A percentile compares a stretch with the other conserved stretches of the same genome.
Conservation (phyloP, 2,888 invertebrate species). For the Ectemnius lituratus region DNA sequence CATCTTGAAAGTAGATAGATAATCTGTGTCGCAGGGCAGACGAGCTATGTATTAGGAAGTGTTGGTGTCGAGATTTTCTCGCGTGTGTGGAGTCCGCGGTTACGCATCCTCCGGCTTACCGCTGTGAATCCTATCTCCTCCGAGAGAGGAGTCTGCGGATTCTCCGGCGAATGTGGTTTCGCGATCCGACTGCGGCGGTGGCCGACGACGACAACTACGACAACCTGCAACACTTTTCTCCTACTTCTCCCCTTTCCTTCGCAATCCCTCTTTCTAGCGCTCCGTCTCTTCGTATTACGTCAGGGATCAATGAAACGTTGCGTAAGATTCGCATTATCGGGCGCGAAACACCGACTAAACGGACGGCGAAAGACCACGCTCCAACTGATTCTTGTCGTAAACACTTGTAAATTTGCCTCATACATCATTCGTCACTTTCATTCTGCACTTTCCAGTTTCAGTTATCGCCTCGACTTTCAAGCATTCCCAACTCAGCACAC, state of each 20-base stretch:
- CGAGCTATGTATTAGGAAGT: too few relatives aligned
- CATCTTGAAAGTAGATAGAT: background rate
- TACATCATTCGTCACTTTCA: too few relatives aligned
- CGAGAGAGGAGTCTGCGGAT: background rate
- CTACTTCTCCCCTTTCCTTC: background rate
- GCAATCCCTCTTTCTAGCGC: background rate
- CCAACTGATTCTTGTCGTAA: too few relatives aligned
- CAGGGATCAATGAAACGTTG: constrained; percentile 63
- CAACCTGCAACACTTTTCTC: background rate
- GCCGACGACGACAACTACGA: too few relatives aligned
- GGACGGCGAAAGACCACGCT: too few relatives aligned
- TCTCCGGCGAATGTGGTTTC: constrained; percentile 13
- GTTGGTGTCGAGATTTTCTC: constrained; percentile 11
- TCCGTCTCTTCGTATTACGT: constrained; percentile 39
- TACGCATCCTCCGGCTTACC: constrained; percentile 27
- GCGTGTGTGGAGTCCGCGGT: background rate
- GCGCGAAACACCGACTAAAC: background rate
- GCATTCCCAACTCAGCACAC: too few relatives aligned
- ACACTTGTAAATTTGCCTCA: too few relatives aligned
- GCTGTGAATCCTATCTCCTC: constrained; percentile 6
- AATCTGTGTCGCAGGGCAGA: too few relatives aligned
- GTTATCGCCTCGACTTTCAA: too few relatives aligned
- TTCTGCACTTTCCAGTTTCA: too few relatives aligned
- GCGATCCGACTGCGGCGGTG: constrained; percentile 1
- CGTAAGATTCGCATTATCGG: constrained; percentile 39